Conservation (phyloP, 2,888 invertebrate genomes). For the Calephelis perditalis region DNA sequence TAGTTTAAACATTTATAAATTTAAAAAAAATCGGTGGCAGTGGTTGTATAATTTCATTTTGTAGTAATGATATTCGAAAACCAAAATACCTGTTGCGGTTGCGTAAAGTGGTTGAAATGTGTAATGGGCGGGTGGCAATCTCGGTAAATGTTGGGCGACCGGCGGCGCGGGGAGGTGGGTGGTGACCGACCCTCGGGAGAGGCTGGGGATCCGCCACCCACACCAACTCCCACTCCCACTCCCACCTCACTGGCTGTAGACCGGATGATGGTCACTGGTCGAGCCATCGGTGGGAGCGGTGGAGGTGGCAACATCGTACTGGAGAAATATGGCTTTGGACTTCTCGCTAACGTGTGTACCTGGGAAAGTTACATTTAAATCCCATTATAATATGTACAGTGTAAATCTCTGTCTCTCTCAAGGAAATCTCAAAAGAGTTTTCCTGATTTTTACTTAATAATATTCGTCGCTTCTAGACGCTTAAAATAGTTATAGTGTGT, state of each 20-base stretch:
- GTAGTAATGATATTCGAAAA: no score
- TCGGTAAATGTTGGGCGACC: conserved; percentile 54
- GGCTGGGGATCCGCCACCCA: conserved; percentile 46
- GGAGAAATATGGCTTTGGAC: conserved; percentile 89
- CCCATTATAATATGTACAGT: no score
- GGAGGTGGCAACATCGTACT: conserved; percentile 97
- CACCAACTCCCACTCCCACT: conserved; percentile 53
- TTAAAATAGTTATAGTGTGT: no score
- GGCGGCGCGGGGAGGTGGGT: conserved; percentile 60
- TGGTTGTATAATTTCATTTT: no score
- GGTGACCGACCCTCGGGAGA: conserved; percentile 63
- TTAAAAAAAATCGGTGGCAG: no score
- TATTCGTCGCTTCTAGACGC: no score
- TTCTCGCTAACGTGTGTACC: conserved; percentile 79
- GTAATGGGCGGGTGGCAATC: conserved; percentile 80
- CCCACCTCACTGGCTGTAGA: conserved; percentile 79
- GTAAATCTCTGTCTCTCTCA: no score
- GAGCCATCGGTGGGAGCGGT: conserved; percentile 96
- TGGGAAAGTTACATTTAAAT: conserved; percentile 33
- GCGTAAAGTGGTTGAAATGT: conserved; percentile 93
- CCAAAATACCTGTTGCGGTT: conserved; percentile 85
- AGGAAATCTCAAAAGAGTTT: no score
- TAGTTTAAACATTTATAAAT: no score
- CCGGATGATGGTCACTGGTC: conserved; percentile 96
- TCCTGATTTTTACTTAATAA: no score